Base-by-base conservation (phyloP, 1,140 invertebrate species). In the Drusus annulatus region DNA sequence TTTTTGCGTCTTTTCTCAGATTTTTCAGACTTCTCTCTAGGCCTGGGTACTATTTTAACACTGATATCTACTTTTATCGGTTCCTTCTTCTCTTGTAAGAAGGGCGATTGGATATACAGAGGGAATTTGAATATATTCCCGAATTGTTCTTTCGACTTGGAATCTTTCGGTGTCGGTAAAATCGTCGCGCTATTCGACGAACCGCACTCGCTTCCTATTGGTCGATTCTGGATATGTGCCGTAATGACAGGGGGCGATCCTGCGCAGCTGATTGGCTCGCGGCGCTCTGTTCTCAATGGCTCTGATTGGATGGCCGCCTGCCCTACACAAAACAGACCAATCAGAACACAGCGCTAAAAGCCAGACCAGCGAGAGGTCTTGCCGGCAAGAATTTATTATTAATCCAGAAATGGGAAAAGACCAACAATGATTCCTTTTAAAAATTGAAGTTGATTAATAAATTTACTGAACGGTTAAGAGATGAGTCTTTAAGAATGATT, bases 61-160 rank as follows among this genome's bases (percentile, higher is more conserved):
- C 93, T 95, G 84, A 95, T 93, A 89, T 95, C 94, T 86, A 95
- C 92, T 90, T 95, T 95, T 85, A 95, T 92, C 79, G 91, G 92
- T 91, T 91, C 92, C 92, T 93, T 93, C 93, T 93, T 93, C 91
- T 92, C 92, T 88, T 90, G 92, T 92, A 91, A 93, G 90, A 90
- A 91, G 90, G 90, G 88, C 86, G 89, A 91, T 91, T 90, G 88
- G 90, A 90, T 91, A 88, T 89, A 91, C 86, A 92, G 87, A 84
- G 89, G 90, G 76, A 90, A 84, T 80, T 89, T 89, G 76, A 88
- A 90, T 80, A 89, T 88, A 81, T 88, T 90, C 85, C 90, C 89
- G 83, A 6, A 13, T 19, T 21, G 25, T 89, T 87, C 81, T 87
- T 87, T 82, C 84, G 85, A 80, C 88, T 78, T 87, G 89, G 88